Base-by-base conservation (phyloP, 2,888 invertebrate species). In the Allolobophora icterica region DNA sequence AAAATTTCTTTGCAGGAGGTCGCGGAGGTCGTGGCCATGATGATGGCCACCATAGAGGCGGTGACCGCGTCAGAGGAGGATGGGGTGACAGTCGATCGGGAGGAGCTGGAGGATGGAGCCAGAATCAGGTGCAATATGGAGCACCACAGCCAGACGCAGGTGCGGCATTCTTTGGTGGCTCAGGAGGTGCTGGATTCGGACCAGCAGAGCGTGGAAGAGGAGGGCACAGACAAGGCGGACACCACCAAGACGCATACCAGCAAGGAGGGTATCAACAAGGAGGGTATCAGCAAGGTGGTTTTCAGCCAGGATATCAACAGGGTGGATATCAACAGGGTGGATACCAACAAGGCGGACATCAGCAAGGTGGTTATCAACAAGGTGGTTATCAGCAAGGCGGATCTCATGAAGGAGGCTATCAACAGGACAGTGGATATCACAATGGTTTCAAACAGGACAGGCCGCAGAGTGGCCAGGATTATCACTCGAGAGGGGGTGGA, bases 401-500 rank as follows among this genome's bases (percentile, higher is more conserved):
- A 24, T 24, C 33, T 84, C 84, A 35, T 19, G 4, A 84, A 34
- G 84, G 84, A 34, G 84, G 84, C 21, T 34, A 84, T 34, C 84
- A n/a, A 21, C 84, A 84, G 33, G 84, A 35, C 35, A 4, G 30
- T 34, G 35, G 38, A 24, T 11, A 87, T 87, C 38, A 87, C 11
- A 34, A 87, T 71, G 71, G 71, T 71, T 30, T 71, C 71, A 71
- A 71, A n/a, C 71, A 71, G n/a, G 71, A 71, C 71, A 87, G 87
- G 15, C 35, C 35, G 17, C 87, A 87, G 87, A 87, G 87, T 87
- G 87, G 87, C 38, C 35, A 71, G 71, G 71, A 71, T 99, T 99
- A 96, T 98, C 99, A 95, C 99, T 99, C 94, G 98, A 0, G 99
- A 99, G 96, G 97, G 97, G 91, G 96, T 96, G 6, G 98, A 98